Conservation (phyloP, 2,888 invertebrate genomes). For the Allolobophora icterica region DNA sequence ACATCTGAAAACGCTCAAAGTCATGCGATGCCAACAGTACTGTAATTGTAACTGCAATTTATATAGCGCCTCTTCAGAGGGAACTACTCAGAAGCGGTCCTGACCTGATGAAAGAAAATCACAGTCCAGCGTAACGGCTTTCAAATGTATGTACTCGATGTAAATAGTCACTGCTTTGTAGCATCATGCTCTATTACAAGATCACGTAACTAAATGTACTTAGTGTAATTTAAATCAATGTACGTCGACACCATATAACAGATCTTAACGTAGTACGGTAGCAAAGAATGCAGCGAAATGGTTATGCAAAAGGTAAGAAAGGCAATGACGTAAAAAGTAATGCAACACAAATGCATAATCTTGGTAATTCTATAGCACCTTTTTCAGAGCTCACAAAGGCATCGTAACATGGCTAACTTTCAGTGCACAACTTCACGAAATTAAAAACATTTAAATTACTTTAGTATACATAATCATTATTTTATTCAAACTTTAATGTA, state of each 20-base stretch:
- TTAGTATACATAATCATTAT: not conserved
- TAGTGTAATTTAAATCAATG: not conserved
- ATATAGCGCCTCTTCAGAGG: not conserved
- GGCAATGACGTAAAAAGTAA: not conserved
- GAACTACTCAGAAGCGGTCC: too few relatives aligned
- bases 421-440: not conserved
- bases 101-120: too few relatives aligned
- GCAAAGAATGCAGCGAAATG: not conserved
- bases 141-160: too few relatives aligned
- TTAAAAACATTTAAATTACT: not conserved
- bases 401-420: not conserved
- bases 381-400: not conserved
- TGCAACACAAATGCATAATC: not conserved
- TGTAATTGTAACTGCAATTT: not conserved
- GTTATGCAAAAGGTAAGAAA: too few relatives aligned
- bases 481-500: not conserved
- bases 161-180: too few relatives aligned
- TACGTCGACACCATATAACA: not conserved
- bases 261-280: not conserved
- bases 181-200: not conserved
- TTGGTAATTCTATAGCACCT: too few relatives aligned
- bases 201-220: not conserved
- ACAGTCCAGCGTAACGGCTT: too few relatives aligned
- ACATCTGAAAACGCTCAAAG: not conserved
- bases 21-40: not conserved